Conservation (phyloP, 2,113 vertebrate genomes). For the Dasypus novemcinctus region DNA sequence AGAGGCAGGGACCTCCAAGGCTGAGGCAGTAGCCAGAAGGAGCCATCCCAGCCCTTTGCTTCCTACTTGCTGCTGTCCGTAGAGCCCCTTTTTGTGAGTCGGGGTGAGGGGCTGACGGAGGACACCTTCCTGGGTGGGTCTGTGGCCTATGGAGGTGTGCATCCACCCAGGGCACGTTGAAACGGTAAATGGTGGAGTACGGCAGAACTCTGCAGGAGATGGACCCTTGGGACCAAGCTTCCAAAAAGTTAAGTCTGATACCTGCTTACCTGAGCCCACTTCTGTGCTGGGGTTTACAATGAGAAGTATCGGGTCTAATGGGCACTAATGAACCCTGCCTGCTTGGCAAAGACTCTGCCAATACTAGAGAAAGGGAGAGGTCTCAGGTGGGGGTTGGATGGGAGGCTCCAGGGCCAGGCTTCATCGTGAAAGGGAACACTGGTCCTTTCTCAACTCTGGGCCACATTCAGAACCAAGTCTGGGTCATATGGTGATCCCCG, state of each 20-base stretch:
- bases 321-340: background rate
- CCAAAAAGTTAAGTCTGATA: background rate
- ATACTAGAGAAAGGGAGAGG: background rate
- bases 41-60: background rate
- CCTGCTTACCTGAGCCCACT: background rate
- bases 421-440: too few species aligned
- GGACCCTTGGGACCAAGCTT: background rate
- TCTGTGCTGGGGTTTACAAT: background rate
- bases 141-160: too few species aligned
- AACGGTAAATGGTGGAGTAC: background rate
- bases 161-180: background rate
- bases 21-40: background rate
- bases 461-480: background rate
- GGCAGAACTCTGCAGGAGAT: background rate
- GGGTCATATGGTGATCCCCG: background rate
- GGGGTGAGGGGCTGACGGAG: background rate
- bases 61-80: background rate
- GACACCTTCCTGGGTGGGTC: background rate
- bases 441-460: background rate
- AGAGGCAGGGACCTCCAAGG: background rate
- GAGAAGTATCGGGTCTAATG: background rate
- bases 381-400: background rate
- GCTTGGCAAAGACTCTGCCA: background rate
- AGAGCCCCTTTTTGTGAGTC: background rate
- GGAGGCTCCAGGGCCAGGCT: background rate